Evolutionary conservation across 2,113 vertebrate genomes (phyloP).

Genomic region (Haemorhous mexicanus): DNA sequence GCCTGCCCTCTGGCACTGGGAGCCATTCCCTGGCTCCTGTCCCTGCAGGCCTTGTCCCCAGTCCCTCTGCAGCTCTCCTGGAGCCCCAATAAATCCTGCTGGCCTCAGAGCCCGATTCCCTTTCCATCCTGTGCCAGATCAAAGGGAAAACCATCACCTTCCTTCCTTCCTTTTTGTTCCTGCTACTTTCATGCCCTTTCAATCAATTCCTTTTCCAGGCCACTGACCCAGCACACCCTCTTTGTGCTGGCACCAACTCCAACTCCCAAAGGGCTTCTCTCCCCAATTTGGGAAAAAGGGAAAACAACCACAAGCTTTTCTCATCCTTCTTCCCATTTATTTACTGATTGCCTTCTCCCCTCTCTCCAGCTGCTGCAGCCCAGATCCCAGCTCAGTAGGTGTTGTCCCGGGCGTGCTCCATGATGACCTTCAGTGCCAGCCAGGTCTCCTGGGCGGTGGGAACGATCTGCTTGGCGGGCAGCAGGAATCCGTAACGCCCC

Average conservation of each 20-base stretch:
- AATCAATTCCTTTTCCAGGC: not conserved
- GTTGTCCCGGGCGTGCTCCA: slow-evolving; percentile 77
- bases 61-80: not conserved
- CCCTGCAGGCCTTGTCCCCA: accelerated
- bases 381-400: slow-evolving; percentile 59
- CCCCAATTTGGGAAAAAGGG: accelerated
- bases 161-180: not conserved
- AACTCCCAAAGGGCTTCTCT: not conserved
- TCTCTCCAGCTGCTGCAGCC: not conserved
- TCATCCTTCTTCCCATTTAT: not conserved
- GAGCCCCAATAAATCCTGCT: accelerated
- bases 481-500: slow-evolving; percentile 84
- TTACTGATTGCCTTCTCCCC: not conserved
- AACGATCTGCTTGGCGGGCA: slow-evolving; percentile 89
- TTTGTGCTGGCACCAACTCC: not conserved
- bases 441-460: slow-evolving; percentile 90
- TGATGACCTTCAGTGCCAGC: slow-evolving; percentile 84
- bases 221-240: not conserved
- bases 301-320: not conserved
- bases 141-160: not conserved
- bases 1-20: not conserved
- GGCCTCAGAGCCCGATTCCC: not conserved
- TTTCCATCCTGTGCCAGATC: not conserved
- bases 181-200: not conserved
- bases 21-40: not conserved